Evolutionary conservation across 2,888 invertebrate species (phyloP).

Genomic region (Coremacera marginata): DNA sequence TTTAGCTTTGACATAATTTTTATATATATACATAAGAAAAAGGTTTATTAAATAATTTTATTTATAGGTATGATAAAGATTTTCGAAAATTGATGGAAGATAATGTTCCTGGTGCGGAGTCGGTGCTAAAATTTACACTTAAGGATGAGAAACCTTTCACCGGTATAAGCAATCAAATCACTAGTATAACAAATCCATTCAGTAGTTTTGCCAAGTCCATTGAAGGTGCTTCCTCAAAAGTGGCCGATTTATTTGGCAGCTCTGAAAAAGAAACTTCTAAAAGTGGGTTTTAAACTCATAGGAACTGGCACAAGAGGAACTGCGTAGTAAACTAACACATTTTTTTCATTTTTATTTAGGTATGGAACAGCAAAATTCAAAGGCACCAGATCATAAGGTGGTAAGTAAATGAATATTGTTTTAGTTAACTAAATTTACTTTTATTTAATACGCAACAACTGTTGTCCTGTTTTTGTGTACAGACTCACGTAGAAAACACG

Average conservation of each 20-base stretch:
- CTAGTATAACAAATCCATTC: slow-evolving; percentile 52
- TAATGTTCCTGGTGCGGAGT: slow-evolving; percentile 65
- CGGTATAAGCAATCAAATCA: slow-evolving; percentile 58
- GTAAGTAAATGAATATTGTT: slow-evolving; percentile 21
- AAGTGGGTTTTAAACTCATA: slow-evolving; percentile 26
- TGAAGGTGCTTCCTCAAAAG: slow-evolving; percentile 56
- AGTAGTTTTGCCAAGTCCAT: slow-evolving; percentile 56
- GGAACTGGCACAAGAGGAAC: neutral
- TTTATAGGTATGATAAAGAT: slow-evolving; percentile 64
- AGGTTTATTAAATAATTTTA: neutral
- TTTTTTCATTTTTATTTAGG: slow-evolving; percentile 44
- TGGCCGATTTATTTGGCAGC: slow-evolving; percentile 61
- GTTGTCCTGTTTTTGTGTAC: too few relatives aligned
- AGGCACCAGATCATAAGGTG: slow-evolving; percentile 47
- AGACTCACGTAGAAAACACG: too few relatives aligned
- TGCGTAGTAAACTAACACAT: neutral
- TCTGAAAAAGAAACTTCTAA: slow-evolving; percentile 45
- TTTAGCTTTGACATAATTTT: too few relatives aligned
- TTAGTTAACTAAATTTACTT: neutral
- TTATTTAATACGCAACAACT: too few relatives aligned
- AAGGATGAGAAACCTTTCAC: slow-evolving; percentile 65
- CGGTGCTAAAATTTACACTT: slow-evolving; percentile 63
- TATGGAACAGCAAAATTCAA: slow-evolving; percentile 49
- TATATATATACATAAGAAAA: too few relatives aligned
- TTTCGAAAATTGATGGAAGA: slow-evolving; percentile 66